phyloP scores from a whole-genome alignment of 2,113 vertebrate species.

The Peucedramus taeniatus region DNA sequence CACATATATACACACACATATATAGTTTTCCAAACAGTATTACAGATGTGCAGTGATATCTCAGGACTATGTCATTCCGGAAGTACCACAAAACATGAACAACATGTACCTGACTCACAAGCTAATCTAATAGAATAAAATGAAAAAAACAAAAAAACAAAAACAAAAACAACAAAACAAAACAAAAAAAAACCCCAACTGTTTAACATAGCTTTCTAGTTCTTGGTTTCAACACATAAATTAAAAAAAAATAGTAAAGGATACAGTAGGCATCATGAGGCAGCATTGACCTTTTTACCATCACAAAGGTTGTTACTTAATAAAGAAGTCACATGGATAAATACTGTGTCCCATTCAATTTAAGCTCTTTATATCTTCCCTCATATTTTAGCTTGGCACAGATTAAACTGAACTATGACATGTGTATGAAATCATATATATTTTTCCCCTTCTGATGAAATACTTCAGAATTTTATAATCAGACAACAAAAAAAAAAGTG shows the following conservation, averaged over 20 bases:
- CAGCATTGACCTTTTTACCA: background rate
- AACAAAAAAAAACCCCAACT: no score
- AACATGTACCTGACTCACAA: background rate
- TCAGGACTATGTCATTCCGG: background rate
- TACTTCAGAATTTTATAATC: background rate
- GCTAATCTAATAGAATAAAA: slow-evolving; percentile 9
- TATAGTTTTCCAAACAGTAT: background rate
- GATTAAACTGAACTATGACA: background rate
- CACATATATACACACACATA: no score
- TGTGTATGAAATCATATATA: background rate
- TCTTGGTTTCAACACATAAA: slow-evolving; percentile 22
- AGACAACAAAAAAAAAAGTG: background rate
- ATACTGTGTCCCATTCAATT: background rate
- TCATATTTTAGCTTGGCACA: background rate
- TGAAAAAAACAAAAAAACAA: background rate
- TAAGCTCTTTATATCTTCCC: background rate
- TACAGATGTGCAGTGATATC: background rate
- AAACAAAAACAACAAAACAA: background rate
- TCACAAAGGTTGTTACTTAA: background rate
- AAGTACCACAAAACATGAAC: background rate
- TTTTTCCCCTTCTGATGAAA: background rate
- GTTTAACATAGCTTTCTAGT: background rate
- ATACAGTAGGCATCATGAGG: background rate
- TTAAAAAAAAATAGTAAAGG: background rate
- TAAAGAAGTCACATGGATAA: background rate